Conservation (phyloP, 2,888 invertebrate species). For the Ornithoptera priamus region DNA sequence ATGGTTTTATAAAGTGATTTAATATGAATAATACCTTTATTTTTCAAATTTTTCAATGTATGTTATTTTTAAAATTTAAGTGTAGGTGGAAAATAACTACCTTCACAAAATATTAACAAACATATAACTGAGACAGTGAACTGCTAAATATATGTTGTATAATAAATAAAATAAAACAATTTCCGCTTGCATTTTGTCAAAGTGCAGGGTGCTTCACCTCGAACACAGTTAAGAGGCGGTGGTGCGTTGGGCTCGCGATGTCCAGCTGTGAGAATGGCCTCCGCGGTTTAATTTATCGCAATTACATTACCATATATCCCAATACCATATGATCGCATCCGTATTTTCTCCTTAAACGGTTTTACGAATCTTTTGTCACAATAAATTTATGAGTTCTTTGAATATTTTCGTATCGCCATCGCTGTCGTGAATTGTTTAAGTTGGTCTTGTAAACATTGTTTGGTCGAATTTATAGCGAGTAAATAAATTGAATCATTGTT, state of each 20-base stretch:
- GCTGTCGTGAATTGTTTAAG: conserved; percentile 50
- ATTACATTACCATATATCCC: conserved; percentile 79
- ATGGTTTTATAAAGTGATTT: no score
- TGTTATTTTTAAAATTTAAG: no score
- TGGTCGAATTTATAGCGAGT: conserved; percentile 57
- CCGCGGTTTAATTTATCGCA: conserved; percentile 73
- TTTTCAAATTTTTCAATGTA: no score
- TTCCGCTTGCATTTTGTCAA: conserved; percentile 48
- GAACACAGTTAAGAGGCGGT: conserved; percentile 42
- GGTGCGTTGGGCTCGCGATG: conserved; percentile 59
- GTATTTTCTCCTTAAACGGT: conserved; percentile 74
- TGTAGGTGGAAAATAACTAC: no score
- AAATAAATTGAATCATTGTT: conserved; percentile 42
- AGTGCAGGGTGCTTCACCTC: conserved; percentile 68
- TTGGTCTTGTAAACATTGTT: conserved; percentile 64
- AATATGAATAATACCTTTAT: no score
- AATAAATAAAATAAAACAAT: not conserved
- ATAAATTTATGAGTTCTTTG: conserved; percentile 73
- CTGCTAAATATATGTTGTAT: no score
- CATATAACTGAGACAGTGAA: no score
- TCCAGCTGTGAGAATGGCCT: conserved; percentile 64
- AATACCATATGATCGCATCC: conserved; percentile 73
- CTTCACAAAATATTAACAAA: no score
- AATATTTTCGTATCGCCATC: conserved; percentile 64
- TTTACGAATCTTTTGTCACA: conserved; percentile 74